Evolutionary conservation across 2,113 vertebrate species (phyloP).

Genomic region (Gnathonemus echidnorhynchus): DNA sequence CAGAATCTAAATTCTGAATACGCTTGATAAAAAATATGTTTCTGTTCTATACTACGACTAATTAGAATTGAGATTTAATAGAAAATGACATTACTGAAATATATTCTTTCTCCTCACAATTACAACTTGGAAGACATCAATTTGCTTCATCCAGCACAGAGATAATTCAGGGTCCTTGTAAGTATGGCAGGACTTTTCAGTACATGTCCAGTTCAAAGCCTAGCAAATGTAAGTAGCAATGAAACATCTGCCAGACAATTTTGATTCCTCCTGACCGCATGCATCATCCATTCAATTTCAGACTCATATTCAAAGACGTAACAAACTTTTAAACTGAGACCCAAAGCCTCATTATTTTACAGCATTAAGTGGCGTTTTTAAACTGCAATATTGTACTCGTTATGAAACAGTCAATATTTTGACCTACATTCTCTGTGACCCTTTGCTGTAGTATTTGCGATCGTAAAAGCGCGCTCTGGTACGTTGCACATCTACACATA

Average conservation of each 20-base stretch:
- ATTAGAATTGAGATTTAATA: not conserved
- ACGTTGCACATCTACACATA: slow-evolving; percentile 37
- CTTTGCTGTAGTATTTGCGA: slow-evolving; percentile 44
- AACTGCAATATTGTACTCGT: slow-evolving; percentile 39
- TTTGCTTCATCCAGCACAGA: not conserved
- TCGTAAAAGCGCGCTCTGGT: slow-evolving; percentile 34
- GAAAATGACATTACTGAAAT: not conserved
- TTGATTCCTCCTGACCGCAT: slow-evolving; percentile 45
- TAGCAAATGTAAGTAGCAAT: slow-evolving; percentile 6
- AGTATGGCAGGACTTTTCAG: not conserved
- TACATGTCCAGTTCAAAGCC: not conserved
- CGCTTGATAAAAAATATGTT: not conserved
- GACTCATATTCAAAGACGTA: slow-evolving; percentile 46
- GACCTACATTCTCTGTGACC: slow-evolving; percentile 25
- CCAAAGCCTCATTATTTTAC: slow-evolving; percentile 43
- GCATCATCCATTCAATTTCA: slow-evolving; percentile 35
- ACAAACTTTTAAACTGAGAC: slow-evolving; percentile 48
- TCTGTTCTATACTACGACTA: not conserved
- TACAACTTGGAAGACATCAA: not conserved
- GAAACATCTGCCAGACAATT: slow-evolving; percentile 31
- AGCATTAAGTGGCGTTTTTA: slow-evolving; percentile 43
- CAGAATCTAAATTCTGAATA: not conserved
- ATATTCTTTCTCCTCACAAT: not conserved
- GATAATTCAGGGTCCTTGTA: not conserved
- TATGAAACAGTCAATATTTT: slow-evolving; percentile 49